Conservation (phyloP, 2,888 invertebrate species). For the Eupithecia exiguata region DNA sequence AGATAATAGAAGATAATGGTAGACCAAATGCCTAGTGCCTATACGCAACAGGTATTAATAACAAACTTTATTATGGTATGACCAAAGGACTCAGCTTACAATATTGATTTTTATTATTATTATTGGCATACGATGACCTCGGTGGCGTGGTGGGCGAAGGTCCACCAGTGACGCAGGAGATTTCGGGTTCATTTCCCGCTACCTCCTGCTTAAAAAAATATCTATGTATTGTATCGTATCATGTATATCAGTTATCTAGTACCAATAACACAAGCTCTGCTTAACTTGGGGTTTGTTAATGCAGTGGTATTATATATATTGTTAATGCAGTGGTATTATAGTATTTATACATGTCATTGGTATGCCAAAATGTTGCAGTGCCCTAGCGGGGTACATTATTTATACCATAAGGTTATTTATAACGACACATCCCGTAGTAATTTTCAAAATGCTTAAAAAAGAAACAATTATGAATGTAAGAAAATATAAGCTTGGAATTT, state of each 20-base stretch:
- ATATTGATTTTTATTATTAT: background rate
- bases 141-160: too few relatives aligned
- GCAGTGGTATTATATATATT: too few relatives aligned
- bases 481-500: background rate
- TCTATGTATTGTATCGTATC: too few relatives aligned
- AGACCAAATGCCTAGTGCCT: background rate
- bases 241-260: too few relatives aligned
- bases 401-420: background rate
- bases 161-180: too few relatives aligned
- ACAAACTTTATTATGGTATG: background rate
- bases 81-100: background rate
- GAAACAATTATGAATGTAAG: background rate
- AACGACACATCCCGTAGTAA: background rate
- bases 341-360: background rate
- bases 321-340: too few relatives aligned
- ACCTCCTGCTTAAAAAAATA: too few relatives aligned
- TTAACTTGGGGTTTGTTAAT: too few relatives aligned
- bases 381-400: background rate
- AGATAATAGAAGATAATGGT: background rate
- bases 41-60: background rate
- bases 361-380: background rate
- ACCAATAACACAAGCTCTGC: too few relatives aligned
- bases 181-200: too few relatives aligned
- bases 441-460: too few relatives aligned
- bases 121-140: too few relatives aligned